Evolutionary conservation across 1,140 invertebrate genomes (phyloP).

Genomic region (Adelges cooleyi): DNA sequence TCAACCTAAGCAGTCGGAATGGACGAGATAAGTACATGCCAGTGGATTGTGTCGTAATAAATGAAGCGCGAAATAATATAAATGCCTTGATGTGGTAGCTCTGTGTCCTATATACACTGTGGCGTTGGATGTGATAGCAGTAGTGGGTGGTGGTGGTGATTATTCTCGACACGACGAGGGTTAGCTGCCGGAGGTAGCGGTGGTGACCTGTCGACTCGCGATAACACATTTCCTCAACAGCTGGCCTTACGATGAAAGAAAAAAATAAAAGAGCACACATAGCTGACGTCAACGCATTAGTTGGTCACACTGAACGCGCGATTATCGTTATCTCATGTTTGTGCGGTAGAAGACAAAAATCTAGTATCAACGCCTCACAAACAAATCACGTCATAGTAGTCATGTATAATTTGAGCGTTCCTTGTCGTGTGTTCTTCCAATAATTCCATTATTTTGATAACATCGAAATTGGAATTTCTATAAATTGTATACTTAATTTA

Average conservation of each 20-base stretch:
- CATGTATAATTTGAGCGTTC: too few species aligned
- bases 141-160: neutral
- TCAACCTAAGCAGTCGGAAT: slow-evolving; percentile 23
- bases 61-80: slow-evolving; percentile 26
- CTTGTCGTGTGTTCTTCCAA: too few species aligned
- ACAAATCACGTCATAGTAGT: too few species aligned
- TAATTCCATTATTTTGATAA: too few species aligned
- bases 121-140: neutral
- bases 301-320: neutral
- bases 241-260: slow-evolving; percentile 2
- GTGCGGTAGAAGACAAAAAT: too few species aligned
- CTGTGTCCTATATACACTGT: neutral
- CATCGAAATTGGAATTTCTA: too few species aligned
- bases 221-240: slow-evolving; percentile 5
- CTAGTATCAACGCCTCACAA: too few species aligned
- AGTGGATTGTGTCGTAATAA: slow-evolving; percentile 25
- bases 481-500: too few species aligned
- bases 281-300: neutral
- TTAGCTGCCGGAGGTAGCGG: neutral
- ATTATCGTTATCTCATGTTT: neutral
- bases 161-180: too few species aligned
- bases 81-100: neutral
- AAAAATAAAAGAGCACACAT: neutral
- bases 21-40: slow-evolving; percentile 26
- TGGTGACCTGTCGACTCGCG: neutral